phyloP scores from a whole-genome alignment of 2,797 vertebrate species.

The Coregonus ussuriensis region DNA sequence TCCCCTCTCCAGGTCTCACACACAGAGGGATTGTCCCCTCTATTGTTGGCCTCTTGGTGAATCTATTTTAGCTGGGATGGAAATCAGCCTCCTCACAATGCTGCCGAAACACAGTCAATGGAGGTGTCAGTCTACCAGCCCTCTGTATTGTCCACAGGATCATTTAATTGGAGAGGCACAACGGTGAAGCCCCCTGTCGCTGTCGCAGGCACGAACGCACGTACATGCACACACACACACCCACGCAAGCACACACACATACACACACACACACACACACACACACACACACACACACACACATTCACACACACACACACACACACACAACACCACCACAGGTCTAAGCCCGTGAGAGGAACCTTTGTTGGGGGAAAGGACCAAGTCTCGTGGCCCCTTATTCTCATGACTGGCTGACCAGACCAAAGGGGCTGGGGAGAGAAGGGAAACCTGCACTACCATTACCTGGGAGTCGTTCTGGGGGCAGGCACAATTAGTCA shows the following conservation, averaged over 20 bases:
- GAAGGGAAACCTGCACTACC: constrained; percentile 60
- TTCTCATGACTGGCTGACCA: constrained; percentile 56
- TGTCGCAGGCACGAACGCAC: neutral
- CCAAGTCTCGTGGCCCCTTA: constrained; percentile 69
- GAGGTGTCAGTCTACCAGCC: constrained; percentile 75
- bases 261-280: too few species aligned
- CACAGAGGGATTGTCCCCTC: constrained; percentile 64
- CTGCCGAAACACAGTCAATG: constrained; percentile 76
- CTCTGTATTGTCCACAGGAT: constrained; percentile 77
- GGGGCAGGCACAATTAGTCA: constrained; percentile 77
- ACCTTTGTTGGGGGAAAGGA: constrained; percentile 73
- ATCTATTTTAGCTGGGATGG: constrained; percentile 78
- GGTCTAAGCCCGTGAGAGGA: constrained; percentile 70
- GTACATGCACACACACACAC: neutral
- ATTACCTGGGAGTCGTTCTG: constrained; percentile 80
- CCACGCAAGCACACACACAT: neutral
- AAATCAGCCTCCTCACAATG: constrained; percentile 75
- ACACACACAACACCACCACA: neutral
- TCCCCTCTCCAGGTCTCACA: constrained; percentile 35
- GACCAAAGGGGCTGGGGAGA: constrained; percentile 23
- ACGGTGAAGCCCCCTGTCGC: constrained; percentile 71
- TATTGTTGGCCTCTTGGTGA: constrained; percentile 74
- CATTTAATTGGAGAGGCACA: constrained; percentile 83
- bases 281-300: too few species aligned
- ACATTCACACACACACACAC: too few species aligned